Evolutionary conservation across 1,140 invertebrate genomes (phyloP).

Genomic region (Choristoneura fumiferana): DNA sequence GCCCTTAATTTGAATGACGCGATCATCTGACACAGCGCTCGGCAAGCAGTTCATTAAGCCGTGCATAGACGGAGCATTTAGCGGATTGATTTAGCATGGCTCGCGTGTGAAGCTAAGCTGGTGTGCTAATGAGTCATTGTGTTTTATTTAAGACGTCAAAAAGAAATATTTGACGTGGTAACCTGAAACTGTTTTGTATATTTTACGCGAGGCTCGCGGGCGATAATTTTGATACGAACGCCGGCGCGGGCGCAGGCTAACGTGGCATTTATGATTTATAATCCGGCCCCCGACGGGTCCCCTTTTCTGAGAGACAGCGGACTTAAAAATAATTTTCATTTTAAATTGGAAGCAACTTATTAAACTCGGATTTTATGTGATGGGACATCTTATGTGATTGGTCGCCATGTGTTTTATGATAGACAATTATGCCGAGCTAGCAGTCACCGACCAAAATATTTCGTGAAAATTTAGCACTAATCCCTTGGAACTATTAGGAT

Average conservation of each 20-base stretch:
- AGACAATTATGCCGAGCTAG: constrained; percentile 19
- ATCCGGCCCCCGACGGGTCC: constrained; percentile 64
- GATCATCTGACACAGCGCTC: neutral
- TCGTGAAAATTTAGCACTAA: too few relatives aligned
- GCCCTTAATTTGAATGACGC: constrained; percentile 3
- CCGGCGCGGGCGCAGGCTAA: constrained; percentile 49
- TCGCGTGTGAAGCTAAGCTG: neutral
- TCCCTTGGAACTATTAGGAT: too few relatives aligned
- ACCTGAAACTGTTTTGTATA: constrained; percentile 73
- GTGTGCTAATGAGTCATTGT: constrained; percentile 2
- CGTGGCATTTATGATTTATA: constrained; percentile 76
- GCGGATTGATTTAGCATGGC: too few relatives aligned
- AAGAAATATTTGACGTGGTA: constrained; percentile 67
- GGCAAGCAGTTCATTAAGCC: too few relatives aligned
- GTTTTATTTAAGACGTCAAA: constrained; percentile 28
- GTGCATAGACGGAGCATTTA: too few relatives aligned
- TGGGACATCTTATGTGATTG: constrained; percentile 44
- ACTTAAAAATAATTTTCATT: constrained; percentile 68
- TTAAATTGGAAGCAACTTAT: constrained; percentile 71
- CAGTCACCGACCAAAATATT: too few relatives aligned
- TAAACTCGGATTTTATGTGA: constrained; percentile 54
- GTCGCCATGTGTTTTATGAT: constrained; percentile 9
- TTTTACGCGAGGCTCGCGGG: constrained; percentile 56
- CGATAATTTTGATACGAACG: constrained; percentile 69
- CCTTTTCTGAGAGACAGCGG: constrained; percentile 62